Percentiles rank a stretch among this genome's conserved stretches.
Evolutionary conservation across 2,797 vertebrate species (phyloP).

Genomic region (Stomatorhinus walkeri): DNA sequence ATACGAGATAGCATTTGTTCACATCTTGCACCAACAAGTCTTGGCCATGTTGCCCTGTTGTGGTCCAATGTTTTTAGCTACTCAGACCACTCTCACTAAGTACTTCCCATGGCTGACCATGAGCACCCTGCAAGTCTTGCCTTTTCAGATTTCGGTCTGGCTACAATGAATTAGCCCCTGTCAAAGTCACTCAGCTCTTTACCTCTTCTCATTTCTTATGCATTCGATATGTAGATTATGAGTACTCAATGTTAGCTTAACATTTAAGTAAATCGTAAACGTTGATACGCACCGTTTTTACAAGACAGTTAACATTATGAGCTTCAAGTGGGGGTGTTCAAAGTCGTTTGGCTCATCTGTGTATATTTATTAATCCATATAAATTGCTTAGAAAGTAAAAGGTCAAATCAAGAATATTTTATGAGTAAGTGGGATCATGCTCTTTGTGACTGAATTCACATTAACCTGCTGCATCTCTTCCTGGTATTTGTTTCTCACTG

Average conservation of each 20-base stretch:
- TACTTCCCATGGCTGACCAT: not conserved
- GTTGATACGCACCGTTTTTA: not conserved
- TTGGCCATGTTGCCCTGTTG: not conserved
- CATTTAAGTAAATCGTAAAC: not conserved
- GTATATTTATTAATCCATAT: not conserved
- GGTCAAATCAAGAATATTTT: not conserved
- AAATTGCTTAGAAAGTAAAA: not conserved
- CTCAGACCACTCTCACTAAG: not conserved
- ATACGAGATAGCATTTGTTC: not conserved
- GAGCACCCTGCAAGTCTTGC: not conserved
- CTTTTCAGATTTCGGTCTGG: not conserved
- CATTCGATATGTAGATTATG: not conserved
- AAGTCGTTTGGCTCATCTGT: not conserved
- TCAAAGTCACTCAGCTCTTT: not conserved
- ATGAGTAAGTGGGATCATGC: conserved; percentile 48
- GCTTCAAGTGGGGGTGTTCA: not conserved
- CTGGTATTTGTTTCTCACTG: conserved; percentile 54
- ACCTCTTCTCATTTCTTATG: not conserved
- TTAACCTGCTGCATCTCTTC: conserved; percentile 54
- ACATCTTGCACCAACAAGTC: not conserved
- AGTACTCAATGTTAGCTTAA: not conserved
- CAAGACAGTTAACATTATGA: not conserved
- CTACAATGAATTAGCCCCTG: not conserved
- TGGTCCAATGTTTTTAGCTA: not conserved
- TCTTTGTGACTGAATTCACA: conserved; percentile 39